phyloP scores from a whole-genome alignment of 2,797 vertebrate genomes.

The Eremophila alpestris region DNA sequence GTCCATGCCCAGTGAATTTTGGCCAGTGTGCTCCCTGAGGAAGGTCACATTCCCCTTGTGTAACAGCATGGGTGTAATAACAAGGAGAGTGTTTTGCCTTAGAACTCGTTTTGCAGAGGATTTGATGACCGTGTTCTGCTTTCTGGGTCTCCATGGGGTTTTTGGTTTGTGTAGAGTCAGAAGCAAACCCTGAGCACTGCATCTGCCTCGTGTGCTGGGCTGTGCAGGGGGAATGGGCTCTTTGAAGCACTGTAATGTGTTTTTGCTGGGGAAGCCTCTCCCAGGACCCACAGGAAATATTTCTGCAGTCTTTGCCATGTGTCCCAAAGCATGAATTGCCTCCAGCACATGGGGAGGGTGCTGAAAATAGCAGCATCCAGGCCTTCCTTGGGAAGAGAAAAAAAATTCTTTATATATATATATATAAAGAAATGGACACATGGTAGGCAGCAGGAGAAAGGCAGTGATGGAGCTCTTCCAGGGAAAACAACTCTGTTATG shows the following conservation, averaged over 20 bases:
- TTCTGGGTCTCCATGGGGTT: neutral
- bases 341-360: constrained; percentile 31
- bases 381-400: neutral
- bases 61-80: neutral
- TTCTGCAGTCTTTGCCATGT: constrained; percentile 49
- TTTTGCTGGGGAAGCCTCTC: neutral
- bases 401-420: no score
- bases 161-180: neutral
- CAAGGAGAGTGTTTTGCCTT: neutral
- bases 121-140: neutral
- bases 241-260: neutral
- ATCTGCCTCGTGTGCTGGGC: neutral
- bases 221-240: neutral
- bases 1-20: neutral
- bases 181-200: neutral
- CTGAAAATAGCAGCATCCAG: constrained; percentile 53
- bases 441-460: constrained; percentile 61
- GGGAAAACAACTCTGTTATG: constrained; percentile 51
- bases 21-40: neutral
- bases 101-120: neutral
- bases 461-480: constrained; percentile 51
- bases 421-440: constrained; percentile 16
- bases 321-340: constrained; percentile 26
- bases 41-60: accelerated
- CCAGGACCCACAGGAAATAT: constrained; percentile 52